phyloP scores from a whole-genome alignment of 2,797 vertebrate genomes.

The Dipus sagitta region DNA sequence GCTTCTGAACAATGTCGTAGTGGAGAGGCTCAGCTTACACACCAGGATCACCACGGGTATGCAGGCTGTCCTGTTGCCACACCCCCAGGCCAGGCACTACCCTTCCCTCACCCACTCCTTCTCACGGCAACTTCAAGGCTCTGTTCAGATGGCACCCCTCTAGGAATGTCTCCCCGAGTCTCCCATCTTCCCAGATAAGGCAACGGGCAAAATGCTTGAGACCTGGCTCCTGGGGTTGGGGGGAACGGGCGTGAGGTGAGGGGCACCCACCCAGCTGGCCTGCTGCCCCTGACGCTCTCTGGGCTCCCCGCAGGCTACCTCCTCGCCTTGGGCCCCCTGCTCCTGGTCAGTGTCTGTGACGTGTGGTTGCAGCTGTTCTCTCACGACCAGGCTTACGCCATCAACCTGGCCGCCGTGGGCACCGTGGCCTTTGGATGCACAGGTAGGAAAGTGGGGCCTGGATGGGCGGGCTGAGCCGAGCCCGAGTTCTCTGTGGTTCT shows the following conservation, averaged over 20 bases:
- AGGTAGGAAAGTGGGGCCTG: slow-evolving; percentile 89
- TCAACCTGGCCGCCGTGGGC: slow-evolving; percentile 96
- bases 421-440: slow-evolving; percentile 98
- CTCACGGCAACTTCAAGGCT: neutral
- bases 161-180: neutral
- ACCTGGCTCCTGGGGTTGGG: no score
- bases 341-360: slow-evolving; percentile 96
- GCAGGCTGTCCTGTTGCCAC: slow-evolving; percentile 16
- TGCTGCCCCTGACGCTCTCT: neutral
- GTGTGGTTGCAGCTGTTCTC: slow-evolving; percentile 97
- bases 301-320: slow-evolving; percentile 92
- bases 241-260: neutral
- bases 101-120: neutral
- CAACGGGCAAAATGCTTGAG: neutral
- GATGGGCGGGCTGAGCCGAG: neutral
- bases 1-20: slow-evolving; percentile 96
- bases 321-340: slow-evolving; percentile 94
- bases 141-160: neutral
- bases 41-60: slow-evolving; percentile 96
- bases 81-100: neutral
- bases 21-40: slow-evolving; percentile 96
- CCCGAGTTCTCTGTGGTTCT: neutral
- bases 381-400: slow-evolving; percentile 92
- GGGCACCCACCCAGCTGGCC: neutral
- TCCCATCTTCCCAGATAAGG: neutral